A percentile compares a stretch with the other conserved stretches of the same genome.
Conservation (phyloP, 2,113 vertebrate genomes). For the Anser brachyrhynchus region DNA sequence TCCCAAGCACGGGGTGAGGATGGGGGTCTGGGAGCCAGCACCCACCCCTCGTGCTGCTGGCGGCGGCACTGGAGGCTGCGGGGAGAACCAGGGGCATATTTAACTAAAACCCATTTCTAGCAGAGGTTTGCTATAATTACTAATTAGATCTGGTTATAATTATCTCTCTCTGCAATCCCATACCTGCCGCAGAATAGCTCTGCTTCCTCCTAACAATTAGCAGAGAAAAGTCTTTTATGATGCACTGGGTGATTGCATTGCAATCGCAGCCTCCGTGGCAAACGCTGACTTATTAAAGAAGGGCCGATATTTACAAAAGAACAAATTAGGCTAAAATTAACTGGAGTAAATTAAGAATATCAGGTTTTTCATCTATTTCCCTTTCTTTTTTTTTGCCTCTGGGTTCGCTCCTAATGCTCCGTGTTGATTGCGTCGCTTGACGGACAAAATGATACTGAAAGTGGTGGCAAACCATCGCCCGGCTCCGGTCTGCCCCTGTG, state of each 20-base stretch:
- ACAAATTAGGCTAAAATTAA: slow-evolving; percentile 76
- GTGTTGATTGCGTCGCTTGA: background rate
- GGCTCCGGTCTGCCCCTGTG: background rate
- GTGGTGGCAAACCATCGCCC: background rate
- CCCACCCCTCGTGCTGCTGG: background rate
- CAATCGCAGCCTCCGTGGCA: slow-evolving; percentile 15
- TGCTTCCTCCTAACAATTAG: slow-evolving; percentile 68
- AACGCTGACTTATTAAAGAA: slow-evolving; percentile 52
- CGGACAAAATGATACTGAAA: background rate
- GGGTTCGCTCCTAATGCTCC: background rate
- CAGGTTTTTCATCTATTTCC: background rate
- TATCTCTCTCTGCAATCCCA: slow-evolving; percentile 68
- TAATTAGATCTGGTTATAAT: slow-evolving; percentile 78
- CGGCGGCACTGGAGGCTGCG: background rate
- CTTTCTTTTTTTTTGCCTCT: slow-evolving; percentile 17
- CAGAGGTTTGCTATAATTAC: slow-evolving; percentile 70
- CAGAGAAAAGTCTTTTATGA: slow-evolving; percentile 51
- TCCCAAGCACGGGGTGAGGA: background rate
- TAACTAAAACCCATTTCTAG: slow-evolving; percentile 68
- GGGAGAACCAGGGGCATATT: slow-evolving; percentile 56
- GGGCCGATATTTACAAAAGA: slow-evolving; percentile 65
- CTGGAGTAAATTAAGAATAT: slow-evolving; percentile 33
- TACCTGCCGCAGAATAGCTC: slow-evolving; percentile 66
- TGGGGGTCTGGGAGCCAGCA: fast-evolving
- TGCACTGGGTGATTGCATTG: slow-evolving; percentile 51